These are phyloP conservation scores for Clitarchus hookeri DNA, from an alignment of 2,888 invertebrate species.

Conservation along the genomic window DNA sequence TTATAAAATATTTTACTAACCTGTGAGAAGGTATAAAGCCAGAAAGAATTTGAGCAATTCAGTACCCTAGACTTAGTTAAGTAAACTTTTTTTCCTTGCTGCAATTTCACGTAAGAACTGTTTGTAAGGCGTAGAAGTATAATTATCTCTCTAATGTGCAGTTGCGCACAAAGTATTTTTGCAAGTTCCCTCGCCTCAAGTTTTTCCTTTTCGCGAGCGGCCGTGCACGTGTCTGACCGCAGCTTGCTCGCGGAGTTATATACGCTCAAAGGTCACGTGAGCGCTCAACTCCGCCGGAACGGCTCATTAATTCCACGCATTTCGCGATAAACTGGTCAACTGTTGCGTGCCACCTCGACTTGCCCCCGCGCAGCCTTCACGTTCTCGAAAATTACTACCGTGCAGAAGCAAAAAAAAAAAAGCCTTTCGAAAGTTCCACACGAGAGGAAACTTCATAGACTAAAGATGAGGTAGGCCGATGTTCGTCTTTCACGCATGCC, in stretches of 20 bases:
- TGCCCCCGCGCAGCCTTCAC: not conserved
- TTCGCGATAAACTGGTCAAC: not conserved
- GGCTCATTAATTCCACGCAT: constrained; percentile 6
- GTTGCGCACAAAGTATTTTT: no score
- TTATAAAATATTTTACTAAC: no score
- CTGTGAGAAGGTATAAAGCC: no score
- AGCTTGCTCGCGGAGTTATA: not conserved
- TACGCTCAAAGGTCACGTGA: not conserved
- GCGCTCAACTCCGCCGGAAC: not conserved
- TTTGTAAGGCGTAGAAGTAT: no score
- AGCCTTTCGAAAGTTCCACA: not conserved
- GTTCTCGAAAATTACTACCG: not conserved
- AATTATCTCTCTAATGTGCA: no score
- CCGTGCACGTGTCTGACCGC: not conserved
- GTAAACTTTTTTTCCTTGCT: no score
- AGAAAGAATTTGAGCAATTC: no score
- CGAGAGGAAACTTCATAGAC: not conserved
- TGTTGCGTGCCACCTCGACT: not conserved
- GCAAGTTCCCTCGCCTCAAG: no score
- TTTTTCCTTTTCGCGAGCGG: not conserved
- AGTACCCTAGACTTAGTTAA: no score
- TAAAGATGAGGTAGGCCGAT: no score
- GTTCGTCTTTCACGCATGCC: no score
- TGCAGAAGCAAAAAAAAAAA: not conserved
- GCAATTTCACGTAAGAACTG: no score